Evolutionary conservation across 2,888 invertebrate species (phyloP), one percentile per base, ranked within the genome.

Genomic region (Eristalis arbustorum): DNA sequence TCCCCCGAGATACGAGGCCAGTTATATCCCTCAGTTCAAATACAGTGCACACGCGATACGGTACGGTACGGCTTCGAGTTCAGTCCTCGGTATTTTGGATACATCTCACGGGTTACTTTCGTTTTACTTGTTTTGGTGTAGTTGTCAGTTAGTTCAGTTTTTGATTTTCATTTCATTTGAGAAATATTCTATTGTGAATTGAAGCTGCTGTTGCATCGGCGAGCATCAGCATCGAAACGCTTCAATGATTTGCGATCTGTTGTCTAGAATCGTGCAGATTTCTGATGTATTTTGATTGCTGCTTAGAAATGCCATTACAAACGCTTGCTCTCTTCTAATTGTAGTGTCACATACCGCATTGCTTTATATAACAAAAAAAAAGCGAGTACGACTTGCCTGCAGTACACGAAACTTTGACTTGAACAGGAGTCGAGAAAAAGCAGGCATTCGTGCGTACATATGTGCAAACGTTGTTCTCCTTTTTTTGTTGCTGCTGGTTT

Each of bases 11-110:
- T 78, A 63, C 71, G 77, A 87, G 66, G 62, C 42, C 78, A 87
- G 87, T 82, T 87, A 87, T 87, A 74, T 82, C 83, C 71, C 74
- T 78, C 40, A 82, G 82, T 75, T 82, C 82, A 78, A 82, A 49
- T 74, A 59, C 78, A 62, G 74, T 63, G 74, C 75, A 78, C 74
- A 81, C 62, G 62, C 73, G 77, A 66, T 40, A 72, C 84, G 69
- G 66, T 69, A 72, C 84, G 79, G 72, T 73, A 67, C 67, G 62
- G 28, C 5, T 25, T 34, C 14, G n/a, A 63, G 49, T 67, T 67
- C 18, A 18, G 34, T 62, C 25, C 31, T 64, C 37, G 13, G 11
- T n/a, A n/a, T 0, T n/a, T 22, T 64, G 34, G 57, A 63, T 69
- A 69, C 37, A 68, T 62, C 18, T 22, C 18, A 28, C 37, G n/a